Evolutionary conservation across 2,888 invertebrate species (phyloP).

Genomic region (Pterobdella sp.): DNA sequence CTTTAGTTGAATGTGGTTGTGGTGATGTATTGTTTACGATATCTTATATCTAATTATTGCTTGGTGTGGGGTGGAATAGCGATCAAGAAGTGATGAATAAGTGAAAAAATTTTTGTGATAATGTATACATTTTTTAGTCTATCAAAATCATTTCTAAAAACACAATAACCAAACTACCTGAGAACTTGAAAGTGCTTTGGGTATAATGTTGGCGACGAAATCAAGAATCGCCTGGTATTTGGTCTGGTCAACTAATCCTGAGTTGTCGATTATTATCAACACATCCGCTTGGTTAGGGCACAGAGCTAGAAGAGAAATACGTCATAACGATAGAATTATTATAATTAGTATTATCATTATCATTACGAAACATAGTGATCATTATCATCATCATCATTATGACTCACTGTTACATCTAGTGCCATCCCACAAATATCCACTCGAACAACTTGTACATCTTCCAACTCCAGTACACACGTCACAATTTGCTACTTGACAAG

Average conservation of each 20-base stretch:
- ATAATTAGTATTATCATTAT: no score
- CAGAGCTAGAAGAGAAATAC: slow-evolving; percentile 13
- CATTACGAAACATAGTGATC: no score
- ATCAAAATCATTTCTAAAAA: no score
- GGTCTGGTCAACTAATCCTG: slow-evolving; percentile 18
- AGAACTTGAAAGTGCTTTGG: neutral
- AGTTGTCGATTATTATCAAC: slow-evolving; percentile 25
- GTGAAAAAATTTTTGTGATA: no score
- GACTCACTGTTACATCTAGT: slow-evolving; percentile 1
- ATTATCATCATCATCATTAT: no score
- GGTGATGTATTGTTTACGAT: no score
- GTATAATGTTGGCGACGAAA: slow-evolving; percentile 1
- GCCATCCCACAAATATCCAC: neutral
- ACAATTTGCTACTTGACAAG: neutral
- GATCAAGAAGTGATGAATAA: no score
- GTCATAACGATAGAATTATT: no score
- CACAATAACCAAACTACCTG: slow-evolving; percentile 6
- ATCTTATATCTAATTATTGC: no score
- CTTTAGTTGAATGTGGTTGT: neutral
- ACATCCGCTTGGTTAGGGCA: slow-evolving; percentile 22
- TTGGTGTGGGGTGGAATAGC: no score
- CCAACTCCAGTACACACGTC: neutral
- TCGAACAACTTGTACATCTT: neutral
- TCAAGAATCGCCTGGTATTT: slow-evolving; percentile 12
- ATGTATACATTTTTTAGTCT: no score